Evolutionary conservation across 2,113 vertebrate genomes (phyloP), one percentile per base, ranked within the genome.

Genomic region (Dendropsophus ebraccatus): DNA sequence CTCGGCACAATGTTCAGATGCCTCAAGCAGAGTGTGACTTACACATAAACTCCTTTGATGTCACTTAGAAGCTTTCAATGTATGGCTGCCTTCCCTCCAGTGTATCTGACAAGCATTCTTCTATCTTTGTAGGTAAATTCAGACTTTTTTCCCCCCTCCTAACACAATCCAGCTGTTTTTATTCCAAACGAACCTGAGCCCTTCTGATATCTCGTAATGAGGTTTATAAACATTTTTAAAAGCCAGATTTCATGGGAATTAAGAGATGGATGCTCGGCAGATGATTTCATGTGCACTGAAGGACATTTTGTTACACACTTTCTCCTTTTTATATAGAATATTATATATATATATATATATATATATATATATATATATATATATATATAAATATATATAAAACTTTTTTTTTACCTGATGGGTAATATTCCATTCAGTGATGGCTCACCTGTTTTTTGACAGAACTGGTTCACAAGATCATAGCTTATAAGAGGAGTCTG

Each of bases 161-260:
- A 80, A 73, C 54, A 37, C 41, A 41, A 60, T 16, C 69, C 82
- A 84, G 70, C 69, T 84, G 82, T 35, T 75, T 47, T 28, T 14
- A 23, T 30, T 58, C 45, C 50, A 17, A 37, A 23, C 32, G 45
- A 60, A 75, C 32, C 37, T 56, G 30, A 58, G 81, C 49, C 30
- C 11, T 56, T 73, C 56, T 83, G 82, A 47, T 58, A 75, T 45
- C 56, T 47, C 65, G 17, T 74, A 84, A 84, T 84, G 52, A 45
- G 35, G 56, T 84, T 56, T 74, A 56, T 84, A 75, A 84, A 84
- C 65, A 58, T 74, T 84, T 84, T 84, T 60, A 84, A 52, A 74
- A 60, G 82, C 1, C 5, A 45, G 50, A 58, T 74, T 75, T 84
- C 70, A 60, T 54, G 37, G 70, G 52, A 84, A 13, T 37, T 28